Conservation (phyloP, 2,113 vertebrate genomes). For the Phalacrocorax carbo region DNA sequence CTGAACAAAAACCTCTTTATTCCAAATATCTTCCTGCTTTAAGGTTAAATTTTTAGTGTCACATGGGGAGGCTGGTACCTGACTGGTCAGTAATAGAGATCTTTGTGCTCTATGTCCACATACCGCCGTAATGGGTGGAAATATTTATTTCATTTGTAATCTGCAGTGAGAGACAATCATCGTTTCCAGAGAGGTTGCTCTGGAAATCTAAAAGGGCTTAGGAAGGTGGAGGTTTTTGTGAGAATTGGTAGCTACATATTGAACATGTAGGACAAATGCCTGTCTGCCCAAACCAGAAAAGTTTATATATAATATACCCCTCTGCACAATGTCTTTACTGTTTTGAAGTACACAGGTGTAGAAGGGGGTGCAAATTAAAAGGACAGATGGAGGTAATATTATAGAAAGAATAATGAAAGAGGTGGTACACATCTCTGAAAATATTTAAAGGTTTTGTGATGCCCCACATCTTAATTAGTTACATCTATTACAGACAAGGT, state of each 20-base stretch:
- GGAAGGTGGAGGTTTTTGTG: not conserved
- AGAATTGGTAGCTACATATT: not conserved
- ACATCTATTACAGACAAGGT: too few species aligned
- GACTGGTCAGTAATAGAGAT: not conserved
- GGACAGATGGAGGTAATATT: not conserved
- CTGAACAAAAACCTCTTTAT: not conserved
- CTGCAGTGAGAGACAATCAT: not conserved
- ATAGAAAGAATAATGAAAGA: not conserved
- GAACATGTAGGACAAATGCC: not conserved
- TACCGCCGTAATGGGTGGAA: not conserved
- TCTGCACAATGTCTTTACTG: not conserved
- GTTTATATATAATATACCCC: not conserved
- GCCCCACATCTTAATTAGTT: not conserved
- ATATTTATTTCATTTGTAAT: conserved; percentile 17
- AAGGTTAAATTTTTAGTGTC: not conserved
- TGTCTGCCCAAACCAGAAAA: not conserved
- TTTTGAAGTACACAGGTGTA: not conserved
- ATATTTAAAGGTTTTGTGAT: not conserved
- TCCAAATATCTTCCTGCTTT: not conserved
- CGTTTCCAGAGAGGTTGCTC: not conserved
- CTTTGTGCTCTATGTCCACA: not conserved
- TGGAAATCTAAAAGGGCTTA: not conserved
- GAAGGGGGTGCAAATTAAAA: not conserved
- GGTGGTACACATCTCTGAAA: not conserved
- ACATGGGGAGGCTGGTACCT: not conserved